A percentile compares a stretch with the other conserved stretches of the same genome.
phyloP scores from a whole-genome alignment of 2,888 invertebrate genomes.

The Limnephilus auricula region DNA sequence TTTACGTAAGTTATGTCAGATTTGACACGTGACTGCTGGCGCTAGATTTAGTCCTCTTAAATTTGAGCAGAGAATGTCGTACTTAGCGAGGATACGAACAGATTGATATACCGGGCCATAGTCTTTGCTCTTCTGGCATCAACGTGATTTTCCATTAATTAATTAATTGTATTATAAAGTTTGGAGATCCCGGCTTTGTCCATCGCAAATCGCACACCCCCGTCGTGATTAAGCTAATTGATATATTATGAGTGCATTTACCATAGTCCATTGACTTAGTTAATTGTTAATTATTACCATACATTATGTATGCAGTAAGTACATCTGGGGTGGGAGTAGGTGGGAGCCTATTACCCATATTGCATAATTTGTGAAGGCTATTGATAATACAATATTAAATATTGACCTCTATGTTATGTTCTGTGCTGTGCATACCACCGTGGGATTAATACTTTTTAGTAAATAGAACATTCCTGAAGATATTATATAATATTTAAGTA shows the following conservation, averaged over 20 bases:
- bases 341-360: background rate
- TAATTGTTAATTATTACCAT: background rate
- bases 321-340: background rate
- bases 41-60: too few species aligned
- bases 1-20: too few species aligned
- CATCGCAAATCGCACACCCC: background rate
- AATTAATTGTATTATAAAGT: background rate
- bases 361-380: background rate
- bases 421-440: background rate
- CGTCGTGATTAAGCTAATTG: slow-evolving; percentile 28
- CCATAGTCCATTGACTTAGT: slow-evolving; percentile 2
- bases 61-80: too few species aligned
- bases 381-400: background rate
- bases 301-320: background rate
- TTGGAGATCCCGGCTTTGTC: background rate
- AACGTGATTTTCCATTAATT: background rate
- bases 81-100: too few species aligned
- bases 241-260: slow-evolving; percentile 25
- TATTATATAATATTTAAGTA: background rate
- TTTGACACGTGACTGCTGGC: too few species aligned
- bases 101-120: too few species aligned
- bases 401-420: background rate
- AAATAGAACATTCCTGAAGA: background rate
- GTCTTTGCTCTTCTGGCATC: background rate
- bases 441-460: background rate